Evolutionary conservation across 2,113 vertebrate genomes (phyloP), one percentile per base, ranked within the genome.

Genomic region (Paramormyrops kingsleyae): DNA sequence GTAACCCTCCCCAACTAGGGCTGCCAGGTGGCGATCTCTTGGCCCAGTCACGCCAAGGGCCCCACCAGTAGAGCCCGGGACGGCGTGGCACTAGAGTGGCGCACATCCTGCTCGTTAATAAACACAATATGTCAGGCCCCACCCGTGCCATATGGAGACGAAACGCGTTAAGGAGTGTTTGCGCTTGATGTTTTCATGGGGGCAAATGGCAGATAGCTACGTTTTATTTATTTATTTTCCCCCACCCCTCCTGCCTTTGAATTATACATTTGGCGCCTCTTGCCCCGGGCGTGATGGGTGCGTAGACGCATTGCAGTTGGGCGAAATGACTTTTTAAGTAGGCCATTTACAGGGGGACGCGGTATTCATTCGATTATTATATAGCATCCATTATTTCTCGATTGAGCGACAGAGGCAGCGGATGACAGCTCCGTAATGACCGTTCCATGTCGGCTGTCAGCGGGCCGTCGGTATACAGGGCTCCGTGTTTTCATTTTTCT

Each of bases 301-400:
- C 91, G 91, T 91, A 93, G 93, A 93, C 92, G 91, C 93, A 95
- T 94, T 94, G 93, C 89, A 90, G 92, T 83, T 90, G 74, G 89
- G 90, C 93, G 93, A 95, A 95, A 96, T 95, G 92, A 92, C 92
- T 93, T 95, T 96, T 95, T 95, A 95, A 96, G 94, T 95, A 94
- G 93, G 92, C 94, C 95, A 94, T 96, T 96, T 95, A 95, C 95
- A 93, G 93, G 66, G 94, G 92, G 94, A 95, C 93, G 93, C 94
- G 93, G 93, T 93, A 92, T 96, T 96, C 94, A 95, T 96, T 96
- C 94, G 94, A 96, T 96, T 96, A 95, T 95, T 95, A 95, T 95
- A 96, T 95, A 95, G 94, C 93, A 91, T 93, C 94, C 95, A 95
- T 95, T 94, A 93, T 91, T 91, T 89, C 88, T 89, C 91, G 92